Conservation (phyloP, 1,140 invertebrate species). For the Theocolax elegans region DNA sequence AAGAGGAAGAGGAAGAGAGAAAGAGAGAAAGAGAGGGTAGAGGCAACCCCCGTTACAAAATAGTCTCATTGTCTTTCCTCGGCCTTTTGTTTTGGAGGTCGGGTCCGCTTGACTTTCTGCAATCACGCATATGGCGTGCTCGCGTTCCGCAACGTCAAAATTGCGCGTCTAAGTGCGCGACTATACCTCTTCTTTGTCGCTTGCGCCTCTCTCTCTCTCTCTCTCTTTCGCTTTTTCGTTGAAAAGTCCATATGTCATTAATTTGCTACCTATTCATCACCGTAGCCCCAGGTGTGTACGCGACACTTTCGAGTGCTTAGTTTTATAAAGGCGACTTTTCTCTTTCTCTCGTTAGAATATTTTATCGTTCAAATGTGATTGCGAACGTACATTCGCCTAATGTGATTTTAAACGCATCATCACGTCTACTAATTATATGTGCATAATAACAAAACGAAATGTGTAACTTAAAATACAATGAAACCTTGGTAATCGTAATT, state of each 20-base stretch:
- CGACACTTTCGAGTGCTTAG: background rate
- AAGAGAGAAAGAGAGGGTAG: background rate
- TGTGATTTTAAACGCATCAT: too few relatives aligned
- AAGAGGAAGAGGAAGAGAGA: background rate
- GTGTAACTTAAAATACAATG: too few relatives aligned
- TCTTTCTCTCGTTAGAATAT: background rate
- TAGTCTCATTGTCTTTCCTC: slow-evolving; percentile 36
- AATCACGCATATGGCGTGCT: slow-evolving; percentile 34
- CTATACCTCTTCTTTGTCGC: slow-evolving; percentile 19
- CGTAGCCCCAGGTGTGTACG: background rate
- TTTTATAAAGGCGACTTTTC: slow-evolving; percentile 4
- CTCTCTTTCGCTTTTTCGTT: slow-evolving; percentile 12
- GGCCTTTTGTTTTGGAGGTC: slow-evolving; percentile 7
- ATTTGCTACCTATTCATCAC: slow-evolving; percentile 19
- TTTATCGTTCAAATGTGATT: too few relatives aligned
- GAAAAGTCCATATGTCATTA: slow-evolving; percentile 20
- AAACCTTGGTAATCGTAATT: too few relatives aligned
- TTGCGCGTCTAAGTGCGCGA: slow-evolving; percentile 14
- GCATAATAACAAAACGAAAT: too few relatives aligned
- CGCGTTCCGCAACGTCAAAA: slow-evolving; percentile 24
- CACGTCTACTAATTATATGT: too few relatives aligned
- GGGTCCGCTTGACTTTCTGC: slow-evolving; percentile 16
- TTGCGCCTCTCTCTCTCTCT: background rate
- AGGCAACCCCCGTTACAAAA: slow-evolving; percentile 5
- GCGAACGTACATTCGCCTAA: too few relatives aligned